These are phyloP conservation scores for Tenthredo notha DNA, from an alignment of 2,888 invertebrate species.

Conservation along the genomic window DNA sequence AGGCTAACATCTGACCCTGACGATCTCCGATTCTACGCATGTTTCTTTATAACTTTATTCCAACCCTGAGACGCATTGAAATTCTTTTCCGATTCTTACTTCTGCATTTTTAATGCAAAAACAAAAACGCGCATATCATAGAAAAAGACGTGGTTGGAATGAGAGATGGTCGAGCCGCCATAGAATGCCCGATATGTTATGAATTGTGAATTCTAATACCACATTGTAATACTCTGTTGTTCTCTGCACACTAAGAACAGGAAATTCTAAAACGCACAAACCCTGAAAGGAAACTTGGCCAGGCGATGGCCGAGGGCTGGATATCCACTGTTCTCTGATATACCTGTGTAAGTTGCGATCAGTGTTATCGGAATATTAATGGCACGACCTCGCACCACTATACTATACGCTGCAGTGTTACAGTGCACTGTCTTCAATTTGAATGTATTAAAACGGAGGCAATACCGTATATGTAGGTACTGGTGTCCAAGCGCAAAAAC, in stretches of 20 bases:
- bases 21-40: too few relatives aligned
- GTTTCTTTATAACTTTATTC: too few relatives aligned
- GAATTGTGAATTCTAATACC: not conserved
- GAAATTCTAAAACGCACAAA: not conserved
- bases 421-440: slow-evolving; percentile 23
- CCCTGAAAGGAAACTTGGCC: slow-evolving; percentile 41
- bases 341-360: slow-evolving; percentile 15
- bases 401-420: not conserved
- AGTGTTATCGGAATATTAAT: slow-evolving; percentile 28
- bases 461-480: not conserved
- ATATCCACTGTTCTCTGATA: slow-evolving; percentile 25
- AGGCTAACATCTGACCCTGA: too few relatives aligned
- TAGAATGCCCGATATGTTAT: too few relatives aligned
- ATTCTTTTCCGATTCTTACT: too few relatives aligned
- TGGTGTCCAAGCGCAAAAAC: slow-evolving; percentile 16
- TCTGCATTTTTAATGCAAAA: too few relatives aligned
- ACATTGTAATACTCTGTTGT: slow-evolving; percentile 18
- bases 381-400: slow-evolving; percentile 16
- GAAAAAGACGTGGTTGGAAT: too few relatives aligned
- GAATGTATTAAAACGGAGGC: slow-evolving; percentile 24
- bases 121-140: too few relatives aligned
- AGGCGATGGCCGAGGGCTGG: not conserved
- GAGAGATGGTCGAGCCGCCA: too few relatives aligned
- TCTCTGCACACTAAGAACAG: not conserved
- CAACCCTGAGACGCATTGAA: too few relatives aligned